Conservation (phyloP, 2,888 invertebrate genomes). For the Ommatoiulus sabulosus region DNA sequence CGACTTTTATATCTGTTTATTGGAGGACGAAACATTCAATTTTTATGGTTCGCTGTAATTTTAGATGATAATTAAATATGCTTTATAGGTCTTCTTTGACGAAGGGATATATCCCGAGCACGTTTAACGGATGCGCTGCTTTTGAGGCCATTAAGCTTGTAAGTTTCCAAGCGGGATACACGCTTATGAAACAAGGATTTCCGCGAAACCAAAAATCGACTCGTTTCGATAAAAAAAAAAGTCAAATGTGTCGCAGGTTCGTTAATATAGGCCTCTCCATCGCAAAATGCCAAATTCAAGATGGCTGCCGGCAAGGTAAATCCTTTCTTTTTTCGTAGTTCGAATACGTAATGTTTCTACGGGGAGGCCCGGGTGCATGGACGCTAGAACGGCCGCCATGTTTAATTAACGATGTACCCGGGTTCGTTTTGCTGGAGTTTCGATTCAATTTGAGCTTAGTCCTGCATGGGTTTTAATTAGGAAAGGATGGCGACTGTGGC, state of each 20-base stretch:
- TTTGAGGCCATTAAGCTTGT: neutral
- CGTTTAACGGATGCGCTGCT: slow-evolving; percentile 13
- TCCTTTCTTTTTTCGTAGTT: neutral
- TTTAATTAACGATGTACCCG: neutral
- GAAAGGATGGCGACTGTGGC: neutral
- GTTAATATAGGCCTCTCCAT: neutral
- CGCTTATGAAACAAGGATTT: slow-evolving; percentile 9
- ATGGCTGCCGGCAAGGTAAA: slow-evolving; percentile 38
- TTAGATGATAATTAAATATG: slow-evolving; percentile 46
- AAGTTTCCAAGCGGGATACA: slow-evolving; percentile 16
- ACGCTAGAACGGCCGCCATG: neutral
- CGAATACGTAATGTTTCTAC: neutral
- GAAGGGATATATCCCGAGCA: neutral
- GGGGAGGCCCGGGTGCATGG: neutral
- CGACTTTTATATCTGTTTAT: slow-evolving; percentile 21
- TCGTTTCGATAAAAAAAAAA: too few species aligned
- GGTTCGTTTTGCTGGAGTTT: neutral
- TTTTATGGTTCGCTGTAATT: slow-evolving; percentile 47
- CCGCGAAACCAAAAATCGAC: neutral
- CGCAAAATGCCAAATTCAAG: neutral
- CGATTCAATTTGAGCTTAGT: neutral
- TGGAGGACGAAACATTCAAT: slow-evolving; percentile 47
- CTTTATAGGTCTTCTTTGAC: slow-evolving; percentile 41
- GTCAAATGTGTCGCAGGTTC: too few species aligned
- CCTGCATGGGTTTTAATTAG: neutral